phyloP scores from a whole-genome alignment of 2,888 invertebrate species.

The Shargacucullia verbasci region DNA sequence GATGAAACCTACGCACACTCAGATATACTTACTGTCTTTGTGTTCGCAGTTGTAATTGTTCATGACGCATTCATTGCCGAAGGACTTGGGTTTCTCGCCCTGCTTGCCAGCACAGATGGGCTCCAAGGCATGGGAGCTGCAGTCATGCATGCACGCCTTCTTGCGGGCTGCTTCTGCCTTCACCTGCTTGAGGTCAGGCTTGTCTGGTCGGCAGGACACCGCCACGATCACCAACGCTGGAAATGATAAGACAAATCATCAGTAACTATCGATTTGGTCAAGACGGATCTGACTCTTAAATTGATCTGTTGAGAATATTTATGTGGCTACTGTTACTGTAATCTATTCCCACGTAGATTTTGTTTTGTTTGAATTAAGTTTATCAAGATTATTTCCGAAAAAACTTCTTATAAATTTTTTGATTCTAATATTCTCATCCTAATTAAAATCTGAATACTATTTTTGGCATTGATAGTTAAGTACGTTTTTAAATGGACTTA shows the following conservation, averaged over 20 bases:
- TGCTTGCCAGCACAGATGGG: constrained; percentile 91
- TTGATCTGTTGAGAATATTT: too few species aligned
- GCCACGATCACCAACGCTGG: constrained; percentile 79
- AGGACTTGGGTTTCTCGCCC: constrained; percentile 88
- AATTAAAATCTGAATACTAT: too few species aligned
- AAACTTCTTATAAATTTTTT: too few species aligned
- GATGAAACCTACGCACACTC: too few species aligned
- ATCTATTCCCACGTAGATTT: too few species aligned
- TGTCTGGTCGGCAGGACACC: constrained; percentile 87
- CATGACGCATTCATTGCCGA: constrained; percentile 90
- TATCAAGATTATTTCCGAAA: too few species aligned
- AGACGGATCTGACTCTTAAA: too few species aligned
- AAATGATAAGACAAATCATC: constrained; percentile 45
- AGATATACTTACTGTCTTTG: constrained; percentile 87
- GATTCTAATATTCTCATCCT: too few species aligned
- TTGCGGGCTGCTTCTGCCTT: constrained; percentile 88
- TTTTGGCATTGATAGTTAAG: too few species aligned
- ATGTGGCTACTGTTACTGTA: too few species aligned
- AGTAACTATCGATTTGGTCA: background rate
- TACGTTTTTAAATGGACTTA: too few species aligned
- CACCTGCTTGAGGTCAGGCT: constrained; percentile 89
- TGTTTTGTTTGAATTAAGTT: too few species aligned
- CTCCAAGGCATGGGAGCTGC: constrained; percentile 82
- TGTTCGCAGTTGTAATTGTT: constrained; percentile 91
- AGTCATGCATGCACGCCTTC: constrained; percentile 89